Evolutionary conservation across 2,797 vertebrate species (phyloP).

Genomic region (Pangasius mekongensis): DNA sequence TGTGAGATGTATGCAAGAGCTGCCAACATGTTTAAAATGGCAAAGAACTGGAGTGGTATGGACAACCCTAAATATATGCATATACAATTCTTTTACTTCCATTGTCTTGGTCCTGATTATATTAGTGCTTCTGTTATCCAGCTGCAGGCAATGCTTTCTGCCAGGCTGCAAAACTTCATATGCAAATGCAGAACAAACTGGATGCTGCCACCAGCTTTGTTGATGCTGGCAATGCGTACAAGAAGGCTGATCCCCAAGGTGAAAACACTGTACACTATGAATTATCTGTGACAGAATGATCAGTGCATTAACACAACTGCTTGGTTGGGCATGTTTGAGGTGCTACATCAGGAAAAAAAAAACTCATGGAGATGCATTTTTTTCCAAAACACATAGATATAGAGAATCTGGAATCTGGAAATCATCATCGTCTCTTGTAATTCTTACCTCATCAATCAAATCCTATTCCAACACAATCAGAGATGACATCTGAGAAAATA

Average conservation of each 20-base stretch:
- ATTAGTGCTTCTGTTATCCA: slow-evolving; percentile 58
- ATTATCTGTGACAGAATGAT: neutral
- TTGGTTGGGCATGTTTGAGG: neutral
- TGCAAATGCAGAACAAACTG: slow-evolving; percentile 98
- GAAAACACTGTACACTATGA: slow-evolving; percentile 21
- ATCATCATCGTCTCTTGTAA: neutral
- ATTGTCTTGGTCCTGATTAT: slow-evolving; percentile 48
- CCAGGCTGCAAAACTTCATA: slow-evolving; percentile 94
- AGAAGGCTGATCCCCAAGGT: slow-evolving; percentile 98
- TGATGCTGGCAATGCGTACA: slow-evolving; percentile 95
- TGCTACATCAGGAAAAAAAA: neutral
- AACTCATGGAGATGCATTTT: neutral
- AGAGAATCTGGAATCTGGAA: neutral
- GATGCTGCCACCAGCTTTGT: slow-evolving; percentile 97
- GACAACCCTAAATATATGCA: neutral
- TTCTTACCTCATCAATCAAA: neutral
- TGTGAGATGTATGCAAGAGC: slow-evolving; percentile 98
- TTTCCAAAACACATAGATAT: neutral
- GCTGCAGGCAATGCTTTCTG: slow-evolving; percentile 95
- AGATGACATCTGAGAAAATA: neutral
- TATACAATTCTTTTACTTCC: neutral
- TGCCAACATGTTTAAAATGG: slow-evolving; percentile 99
- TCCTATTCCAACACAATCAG: neutral
- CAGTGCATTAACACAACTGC: neutral
- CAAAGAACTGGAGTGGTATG: slow-evolving; percentile 94